These are phyloP conservation scores for Lutjanus erythropterus DNA, from an alignment of 2,113 vertebrate species.

Conservation along the genomic window DNA sequence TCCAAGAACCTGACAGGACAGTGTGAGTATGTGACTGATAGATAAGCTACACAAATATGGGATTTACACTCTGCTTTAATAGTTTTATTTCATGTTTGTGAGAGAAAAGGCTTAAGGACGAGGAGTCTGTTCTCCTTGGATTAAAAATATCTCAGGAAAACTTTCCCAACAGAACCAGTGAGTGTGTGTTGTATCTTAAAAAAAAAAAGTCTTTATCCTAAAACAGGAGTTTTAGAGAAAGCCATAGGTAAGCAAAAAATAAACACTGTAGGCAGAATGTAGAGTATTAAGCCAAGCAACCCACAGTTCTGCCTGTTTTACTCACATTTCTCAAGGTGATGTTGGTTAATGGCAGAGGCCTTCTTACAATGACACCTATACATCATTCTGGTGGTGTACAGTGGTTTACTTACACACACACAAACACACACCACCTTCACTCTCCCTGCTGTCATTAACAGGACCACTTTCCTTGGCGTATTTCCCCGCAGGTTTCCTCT, in stretches of 20 bases:
- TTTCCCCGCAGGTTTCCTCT: slow-evolving; percentile 4
- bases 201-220: not conserved
- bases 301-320: not conserved
- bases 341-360: not conserved
- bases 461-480: slow-evolving; percentile 46
- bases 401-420: not conserved
- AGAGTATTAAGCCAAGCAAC: not conserved
- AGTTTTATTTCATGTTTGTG: not conserved
- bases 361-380: slow-evolving; percentile 7
- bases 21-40: not conserved
- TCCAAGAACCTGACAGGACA: too few species aligned
- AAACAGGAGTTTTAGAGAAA: not conserved
- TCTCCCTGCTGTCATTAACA: slow-evolving; percentile 69
- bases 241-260: not conserved
- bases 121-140: not conserved
- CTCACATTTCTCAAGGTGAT: slow-evolving; percentile 3
- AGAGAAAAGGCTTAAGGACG: not conserved
- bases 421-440: slow-evolving; percentile 5
- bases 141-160: not conserved
- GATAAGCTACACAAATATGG: not conserved
- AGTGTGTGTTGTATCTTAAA: not conserved
- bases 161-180: not conserved
- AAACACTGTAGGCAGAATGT: not conserved
- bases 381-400: slow-evolving; percentile 1
- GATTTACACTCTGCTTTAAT: not conserved